Evolutionary conservation across 2,888 invertebrate species (phyloP), one percentile per base, ranked within the genome.

Genomic region (Yponomeuta malinellus): DNA sequence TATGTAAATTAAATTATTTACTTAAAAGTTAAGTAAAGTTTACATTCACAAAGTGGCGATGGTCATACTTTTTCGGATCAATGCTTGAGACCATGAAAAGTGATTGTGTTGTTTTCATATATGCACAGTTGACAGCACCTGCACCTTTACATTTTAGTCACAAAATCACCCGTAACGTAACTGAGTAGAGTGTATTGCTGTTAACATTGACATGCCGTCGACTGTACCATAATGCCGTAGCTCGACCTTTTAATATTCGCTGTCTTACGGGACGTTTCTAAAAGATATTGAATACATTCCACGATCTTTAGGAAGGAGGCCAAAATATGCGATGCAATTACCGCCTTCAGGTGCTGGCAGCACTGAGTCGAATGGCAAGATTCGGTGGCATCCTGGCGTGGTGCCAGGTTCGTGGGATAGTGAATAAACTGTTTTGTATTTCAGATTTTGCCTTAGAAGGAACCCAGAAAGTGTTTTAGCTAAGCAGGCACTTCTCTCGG

Each of bases 301-400:
- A 48, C 63, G 29, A 70, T 63, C 63, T 65, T 65, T 65, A 65
- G 71, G 73, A 71, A 69, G 75, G 74, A 74, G 74, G 74, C 74
- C 75, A 76, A 81, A 79, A 81, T 80, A 77, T 79, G 78, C 74
- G 75, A 77, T 76, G 78, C 78, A 82, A 83, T 82, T 82, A 80
- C 76, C 75, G 75, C 74, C 74, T 77, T 72, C 81, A 82, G 82
- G 83, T 83, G 83, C 80, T 76, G 78, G 76, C 77, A 73, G 74
- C 71, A 33, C 37, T 29, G 69, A 66, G 69, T 29, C 10, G 69
- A 48, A 70, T 66, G 66, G 37, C 70, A 37, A 72, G 70, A 70
- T 70, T 71, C 71, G 65, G 68, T 68, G 72, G 70, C 72, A 68
- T 66, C 29, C 52, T 72, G 72, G 72, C 72, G 37, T 12, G 4